phyloP scores from a whole-genome alignment of 2,113 vertebrate genomes.

The Amphiprion ocellaris region DNA sequence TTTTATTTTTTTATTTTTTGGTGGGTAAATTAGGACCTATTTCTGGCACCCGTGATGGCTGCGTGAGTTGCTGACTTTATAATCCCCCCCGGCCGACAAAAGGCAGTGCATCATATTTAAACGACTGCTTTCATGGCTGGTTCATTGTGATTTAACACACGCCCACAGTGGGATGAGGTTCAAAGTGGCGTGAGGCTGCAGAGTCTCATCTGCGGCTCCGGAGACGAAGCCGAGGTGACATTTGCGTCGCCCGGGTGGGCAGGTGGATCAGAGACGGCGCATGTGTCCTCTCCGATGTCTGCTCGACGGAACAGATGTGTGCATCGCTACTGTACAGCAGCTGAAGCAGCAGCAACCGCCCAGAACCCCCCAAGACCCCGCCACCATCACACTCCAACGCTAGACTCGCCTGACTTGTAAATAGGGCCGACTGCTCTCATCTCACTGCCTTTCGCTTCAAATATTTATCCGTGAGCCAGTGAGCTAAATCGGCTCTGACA shows the following conservation, averaged over 20 bases:
- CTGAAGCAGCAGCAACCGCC: slow-evolving; percentile 19
- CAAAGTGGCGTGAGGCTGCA: slow-evolving; percentile 69
- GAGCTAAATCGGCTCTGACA: slow-evolving; percentile 85
- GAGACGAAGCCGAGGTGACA: slow-evolving; percentile 68
- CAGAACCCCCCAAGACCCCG: not conserved
- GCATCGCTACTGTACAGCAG: slow-evolving; percentile 74
- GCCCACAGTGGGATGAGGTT: slow-evolving; percentile 73
- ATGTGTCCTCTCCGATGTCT: slow-evolving; percentile 69
- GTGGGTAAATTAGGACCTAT: slow-evolving; percentile 71
- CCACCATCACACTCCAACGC: slow-evolving; percentile 73
- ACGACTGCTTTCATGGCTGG: slow-evolving; percentile 74
- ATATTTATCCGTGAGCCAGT: slow-evolving; percentile 82
- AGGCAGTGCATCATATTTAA: slow-evolving; percentile 79
- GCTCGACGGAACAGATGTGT: slow-evolving; percentile 58
- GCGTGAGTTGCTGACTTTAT: slow-evolving; percentile 73
- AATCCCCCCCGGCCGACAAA: slow-evolving; percentile 76
- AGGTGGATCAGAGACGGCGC: slow-evolving; percentile 69
- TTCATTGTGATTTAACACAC: slow-evolving; percentile 83
- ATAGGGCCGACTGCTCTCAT: slow-evolving; percentile 83
- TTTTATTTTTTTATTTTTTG: slow-evolving; percentile 2
- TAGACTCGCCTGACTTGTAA: slow-evolving; percentile 76
- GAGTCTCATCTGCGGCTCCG: slow-evolving; percentile 58
- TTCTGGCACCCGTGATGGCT: slow-evolving; percentile 64
- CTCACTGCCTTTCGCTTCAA: slow-evolving; percentile 84
- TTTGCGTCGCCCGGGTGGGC: slow-evolving; percentile 71